Percentiles rank a stretch among this genome's conserved stretches.
phyloP scores from a whole-genome alignment of 2,797 vertebrate genomes.

The Propithecus deckenii region DNA sequence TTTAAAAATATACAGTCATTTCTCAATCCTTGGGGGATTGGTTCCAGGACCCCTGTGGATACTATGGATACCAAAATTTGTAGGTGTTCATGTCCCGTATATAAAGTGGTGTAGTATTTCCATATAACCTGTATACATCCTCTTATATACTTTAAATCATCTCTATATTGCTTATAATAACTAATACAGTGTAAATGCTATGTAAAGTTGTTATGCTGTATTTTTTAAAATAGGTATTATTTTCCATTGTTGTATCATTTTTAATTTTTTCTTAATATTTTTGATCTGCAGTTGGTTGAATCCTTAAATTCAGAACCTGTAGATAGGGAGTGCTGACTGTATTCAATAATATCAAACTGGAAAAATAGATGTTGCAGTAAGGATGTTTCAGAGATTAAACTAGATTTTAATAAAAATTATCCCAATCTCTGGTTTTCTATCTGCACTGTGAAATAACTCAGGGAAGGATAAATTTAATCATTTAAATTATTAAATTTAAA shows the following conservation, averaged over 20 bases:
- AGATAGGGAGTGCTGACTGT: not conserved
- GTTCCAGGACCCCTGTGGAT: not conserved
- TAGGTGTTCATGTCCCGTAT: not conserved
- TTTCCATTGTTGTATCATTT: not conserved
- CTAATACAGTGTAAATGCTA: not conserved
- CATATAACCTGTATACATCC: not conserved
- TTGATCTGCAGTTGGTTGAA: not conserved
- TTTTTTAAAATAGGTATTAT: not conserved
- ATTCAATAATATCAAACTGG: not conserved
- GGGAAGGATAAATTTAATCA: conserved; percentile 29
- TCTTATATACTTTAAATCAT: not conserved
- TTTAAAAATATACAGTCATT: not conserved
- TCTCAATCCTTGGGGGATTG: not conserved
- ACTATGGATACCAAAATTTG: not conserved
- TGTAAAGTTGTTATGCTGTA: not conserved
- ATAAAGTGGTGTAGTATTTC: not conserved
- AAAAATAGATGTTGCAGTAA: conserved; percentile 26
- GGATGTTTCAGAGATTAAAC: not conserved
- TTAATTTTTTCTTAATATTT: not conserved
- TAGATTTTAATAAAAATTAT: conserved; percentile 54
- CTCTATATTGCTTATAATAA: not conserved
- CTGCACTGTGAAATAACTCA: conserved; percentile 12
- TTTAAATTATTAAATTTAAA: conserved; percentile 50
- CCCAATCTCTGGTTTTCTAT: not conserved
- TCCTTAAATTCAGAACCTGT: not conserved